Evolutionary conservation across 2,113 vertebrate species (phyloP).

Genomic region (Tautogolabrus adspersus): DNA sequence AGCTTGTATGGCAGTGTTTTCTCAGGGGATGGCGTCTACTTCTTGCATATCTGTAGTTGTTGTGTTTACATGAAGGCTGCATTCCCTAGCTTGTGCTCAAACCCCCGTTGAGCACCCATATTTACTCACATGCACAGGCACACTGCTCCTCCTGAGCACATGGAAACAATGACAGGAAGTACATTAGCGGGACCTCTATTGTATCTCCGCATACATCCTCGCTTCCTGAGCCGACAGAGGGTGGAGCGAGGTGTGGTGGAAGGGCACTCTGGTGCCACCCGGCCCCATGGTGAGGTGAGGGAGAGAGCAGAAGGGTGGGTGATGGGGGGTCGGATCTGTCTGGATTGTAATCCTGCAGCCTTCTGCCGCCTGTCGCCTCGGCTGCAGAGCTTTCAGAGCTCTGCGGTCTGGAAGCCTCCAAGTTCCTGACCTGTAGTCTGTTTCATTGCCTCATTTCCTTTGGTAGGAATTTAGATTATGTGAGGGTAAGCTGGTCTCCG

Average conservation of each 20-base stretch:
- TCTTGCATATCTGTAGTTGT: conserved; percentile 13
- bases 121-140: conserved; percentile 24
- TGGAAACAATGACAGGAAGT: conserved; percentile 79
- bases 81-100: conserved; percentile 1
- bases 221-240: conserved; percentile 61
- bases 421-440: conserved; percentile 45
- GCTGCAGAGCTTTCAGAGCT: conserved; percentile 2
- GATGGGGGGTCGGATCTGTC: conserved; percentile 36
- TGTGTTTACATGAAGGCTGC: conserved; percentile 46
- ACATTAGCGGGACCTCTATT: conserved; percentile 71
- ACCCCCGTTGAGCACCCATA: conserved; percentile 4
- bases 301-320: background rate
- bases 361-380: conserved; percentile 66
- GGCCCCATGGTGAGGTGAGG: conserved; percentile 11
- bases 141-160: conserved; percentile 39
- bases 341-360: conserved; percentile 75
- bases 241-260: conserved; percentile 7
- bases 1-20: background rate
- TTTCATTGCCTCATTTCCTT: conserved; percentile 12
- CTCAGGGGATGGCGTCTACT: background rate
- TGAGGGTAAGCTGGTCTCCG: conserved; percentile 42
- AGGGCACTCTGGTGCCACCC: conserved; percentile 26
- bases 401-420: conserved; percentile 4
- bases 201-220: conserved; percentile 70
- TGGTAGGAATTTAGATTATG: conserved; percentile 9